A percentile compares a stretch with the other conserved stretches of the same genome.
phyloP scores from a whole-genome alignment of 2,113 vertebrate genomes.

The Lucifuga dentata region DNA sequence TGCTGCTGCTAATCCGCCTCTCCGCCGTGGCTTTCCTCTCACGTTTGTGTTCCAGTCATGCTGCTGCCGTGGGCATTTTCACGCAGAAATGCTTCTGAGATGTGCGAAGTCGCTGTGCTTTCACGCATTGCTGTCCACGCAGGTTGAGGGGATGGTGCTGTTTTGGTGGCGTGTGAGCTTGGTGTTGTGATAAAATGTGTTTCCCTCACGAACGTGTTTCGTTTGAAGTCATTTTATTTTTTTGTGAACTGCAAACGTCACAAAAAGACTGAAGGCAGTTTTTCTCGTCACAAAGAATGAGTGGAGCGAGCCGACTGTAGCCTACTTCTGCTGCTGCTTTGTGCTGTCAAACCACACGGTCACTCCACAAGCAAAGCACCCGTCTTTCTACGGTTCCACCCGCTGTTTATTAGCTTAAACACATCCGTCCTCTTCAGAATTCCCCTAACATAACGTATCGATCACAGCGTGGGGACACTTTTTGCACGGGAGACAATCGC shows the following conservation, averaged over 20 bases:
- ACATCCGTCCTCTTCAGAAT: background rate
- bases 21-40: background rate
- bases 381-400: background rate
- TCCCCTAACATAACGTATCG: background rate
- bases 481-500: background rate
- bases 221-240: too few species aligned
- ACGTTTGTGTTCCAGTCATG: slow-evolving; percentile 15
- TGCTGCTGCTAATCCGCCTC: slow-evolving; percentile 27
- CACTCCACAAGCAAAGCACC: slow-evolving; percentile 24
- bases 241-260: too few species aligned
- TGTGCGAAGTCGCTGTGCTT: too few species aligned
- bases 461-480: background rate
- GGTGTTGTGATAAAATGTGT: background rate
- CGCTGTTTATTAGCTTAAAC: background rate
- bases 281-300: too few species aligned
- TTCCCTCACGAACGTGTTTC: background rate
- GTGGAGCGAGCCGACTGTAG: background rate
- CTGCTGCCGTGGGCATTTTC: background rate
- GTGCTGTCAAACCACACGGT: background rate
- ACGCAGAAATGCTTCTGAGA: too few species aligned
- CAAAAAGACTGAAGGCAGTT: too few species aligned
- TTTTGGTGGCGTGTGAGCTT: background rate
- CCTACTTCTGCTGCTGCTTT: too few species aligned
- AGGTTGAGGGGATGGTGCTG: too few species aligned
- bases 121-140: background rate